Conservation (phyloP, 1,140 invertebrate species). For the Drosophila watanabei region DNA sequence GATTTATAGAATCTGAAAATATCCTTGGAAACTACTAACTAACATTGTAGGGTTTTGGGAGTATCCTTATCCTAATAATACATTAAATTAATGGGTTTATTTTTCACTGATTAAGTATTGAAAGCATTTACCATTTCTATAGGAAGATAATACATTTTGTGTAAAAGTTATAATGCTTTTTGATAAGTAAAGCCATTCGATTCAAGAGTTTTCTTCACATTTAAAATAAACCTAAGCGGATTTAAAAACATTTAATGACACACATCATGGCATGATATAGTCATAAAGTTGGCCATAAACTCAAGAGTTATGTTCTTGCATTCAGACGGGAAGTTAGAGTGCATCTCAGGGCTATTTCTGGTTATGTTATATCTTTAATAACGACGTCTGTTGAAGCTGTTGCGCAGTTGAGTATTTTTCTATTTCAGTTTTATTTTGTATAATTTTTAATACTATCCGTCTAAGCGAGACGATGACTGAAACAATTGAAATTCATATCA, state of each 20-base stretch:
- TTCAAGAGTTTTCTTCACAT: not conserved
- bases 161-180: not conserved
- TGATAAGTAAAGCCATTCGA: not conserved
- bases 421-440: conserved; percentile 11
- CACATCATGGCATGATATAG: not conserved
- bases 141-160: no score
- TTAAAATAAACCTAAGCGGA: not conserved
- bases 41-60: no score
- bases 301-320: conserved; percentile 30
- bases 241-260: not conserved
- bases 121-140: no score
- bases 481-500: conserved; percentile 76
- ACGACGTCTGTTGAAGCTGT: conserved; percentile 16
- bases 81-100: no score
- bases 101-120: no score
- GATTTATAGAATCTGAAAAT: no score
- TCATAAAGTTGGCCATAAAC: conserved; percentile 21
- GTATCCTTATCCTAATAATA: no score
- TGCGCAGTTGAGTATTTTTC: conserved; percentile 30
- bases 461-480: conserved; percentile 4
- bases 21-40: no score
- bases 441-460: conserved; percentile 21
- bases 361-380: conserved; percentile 19
- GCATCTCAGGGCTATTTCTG: not conserved
- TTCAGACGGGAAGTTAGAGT: conserved; percentile 22